phyloP scores from a whole-genome alignment of 2,797 vertebrate genomes.

The Eurystomus glaucurus region DNA sequence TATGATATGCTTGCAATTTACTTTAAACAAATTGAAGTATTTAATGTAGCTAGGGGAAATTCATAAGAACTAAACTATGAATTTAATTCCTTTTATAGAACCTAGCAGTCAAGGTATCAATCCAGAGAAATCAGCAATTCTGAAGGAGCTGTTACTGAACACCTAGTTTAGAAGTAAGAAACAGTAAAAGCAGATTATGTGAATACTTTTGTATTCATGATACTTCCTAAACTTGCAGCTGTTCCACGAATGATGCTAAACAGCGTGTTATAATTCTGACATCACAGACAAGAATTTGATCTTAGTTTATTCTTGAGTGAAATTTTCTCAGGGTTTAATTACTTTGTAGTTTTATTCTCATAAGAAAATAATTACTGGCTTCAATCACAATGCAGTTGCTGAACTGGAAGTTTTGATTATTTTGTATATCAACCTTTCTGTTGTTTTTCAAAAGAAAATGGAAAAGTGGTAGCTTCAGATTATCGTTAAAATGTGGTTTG shows the following conservation, averaged over 20 bases:
- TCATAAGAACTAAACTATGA: background rate
- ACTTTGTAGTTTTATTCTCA: background rate
- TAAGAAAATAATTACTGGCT: background rate
- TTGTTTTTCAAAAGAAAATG: background rate
- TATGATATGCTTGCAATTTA: background rate
- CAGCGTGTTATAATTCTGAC: background rate
- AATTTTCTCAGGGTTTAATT: background rate
- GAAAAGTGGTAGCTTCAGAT: background rate
- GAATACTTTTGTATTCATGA: background rate
- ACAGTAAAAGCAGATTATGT: background rate
- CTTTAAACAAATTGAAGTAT: slow-evolving; percentile 20
- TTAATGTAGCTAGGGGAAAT: slow-evolving; percentile 5
- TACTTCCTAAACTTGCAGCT: background rate
- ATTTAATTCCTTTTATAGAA: slow-evolving; percentile 18
- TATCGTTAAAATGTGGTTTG: background rate
- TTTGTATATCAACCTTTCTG: background rate
- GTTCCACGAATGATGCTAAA: background rate
- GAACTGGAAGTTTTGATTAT: background rate
- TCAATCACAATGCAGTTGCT: background rate
- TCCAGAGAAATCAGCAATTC: background rate
- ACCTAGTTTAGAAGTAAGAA: slow-evolving; percentile 1
- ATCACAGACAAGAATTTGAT: background rate
- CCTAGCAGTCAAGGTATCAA: background rate
- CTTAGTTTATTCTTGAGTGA: background rate
- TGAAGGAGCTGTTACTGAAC: background rate